Base-by-base conservation (phyloP, 2,888 invertebrate species). In the Venusia cambrica region DNA sequence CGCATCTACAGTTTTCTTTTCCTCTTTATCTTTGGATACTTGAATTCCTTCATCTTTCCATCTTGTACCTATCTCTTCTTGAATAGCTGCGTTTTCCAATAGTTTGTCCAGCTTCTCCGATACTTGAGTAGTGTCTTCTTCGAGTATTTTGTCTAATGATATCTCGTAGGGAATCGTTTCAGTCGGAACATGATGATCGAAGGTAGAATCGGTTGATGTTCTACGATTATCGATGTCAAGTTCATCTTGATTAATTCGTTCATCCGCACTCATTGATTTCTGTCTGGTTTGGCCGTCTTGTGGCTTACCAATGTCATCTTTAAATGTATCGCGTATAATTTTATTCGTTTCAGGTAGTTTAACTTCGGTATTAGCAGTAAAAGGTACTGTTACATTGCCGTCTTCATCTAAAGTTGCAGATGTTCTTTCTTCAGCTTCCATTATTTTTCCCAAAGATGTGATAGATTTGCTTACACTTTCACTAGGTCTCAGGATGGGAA, bases 401-500 rank as follows among this genome's bases (percentile, higher is more conserved):
- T n/a, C 40, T 14, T 27, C 15, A 22, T 29, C 33, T 18, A 26
- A 15, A 19, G 46, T 38, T 12, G 27, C 5, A 25, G 48, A 44
- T 3, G 9, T 12, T 12, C 38, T 57, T 51, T 81, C 79, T 14
- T 80, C 72, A 4, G 21, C 37, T 62, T 84, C 84, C 20, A 45
- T 39, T 40, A 85, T 71, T 22, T 48, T 66, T 19, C 83, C 83
- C 13, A 85, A 52, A 3, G 84, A 84, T 26, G 60, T 60, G 8
- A 81, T 50, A 11, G 83, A 83, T 51, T 71, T 77, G 41, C 56
- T 69, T 14, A 72, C 67, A 50, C 66, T 74, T 40, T 62, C 56
- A 38, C 67, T 73, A 5, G 66, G 45, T 58, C 67, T 79, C 4
- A 68, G 19, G 18, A 38, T 11, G 16, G 58, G 57, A 16, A 46